phyloP scores from a whole-genome alignment of 2,113 vertebrate species.

The Sander lucioperca region DNA sequence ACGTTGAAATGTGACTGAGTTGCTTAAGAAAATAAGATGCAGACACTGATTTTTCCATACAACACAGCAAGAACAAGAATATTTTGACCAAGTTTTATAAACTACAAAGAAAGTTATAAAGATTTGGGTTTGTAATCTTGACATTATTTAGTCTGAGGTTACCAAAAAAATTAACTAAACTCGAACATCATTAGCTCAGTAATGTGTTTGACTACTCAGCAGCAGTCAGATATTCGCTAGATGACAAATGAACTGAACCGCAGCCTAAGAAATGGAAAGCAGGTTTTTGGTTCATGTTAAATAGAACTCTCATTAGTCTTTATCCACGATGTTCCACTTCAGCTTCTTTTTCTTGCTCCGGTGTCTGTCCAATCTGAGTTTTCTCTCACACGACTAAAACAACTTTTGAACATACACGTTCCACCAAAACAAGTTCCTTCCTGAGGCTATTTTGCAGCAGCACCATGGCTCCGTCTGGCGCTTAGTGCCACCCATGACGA shows the following conservation, averaged over 20 bases:
- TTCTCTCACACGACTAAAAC: too few species aligned
- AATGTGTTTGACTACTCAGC: neutral
- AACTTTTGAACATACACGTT: too few species aligned
- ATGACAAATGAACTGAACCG: neutral
- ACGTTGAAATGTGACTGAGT: slow-evolving; percentile 23
- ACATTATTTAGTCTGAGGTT: neutral
- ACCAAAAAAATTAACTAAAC: too few species aligned
- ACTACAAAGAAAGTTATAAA: neutral
- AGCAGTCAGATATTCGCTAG: neutral
- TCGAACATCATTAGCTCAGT: neutral
- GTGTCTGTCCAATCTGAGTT: too few species aligned
- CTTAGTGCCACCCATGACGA: too few species aligned
- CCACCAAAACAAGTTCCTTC: too few species aligned
- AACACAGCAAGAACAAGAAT: neutral
- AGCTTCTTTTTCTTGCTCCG: too few species aligned
- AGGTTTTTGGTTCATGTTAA: neutral
- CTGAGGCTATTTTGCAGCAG: too few species aligned
- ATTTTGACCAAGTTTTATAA: neutral
- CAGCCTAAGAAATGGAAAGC: neutral
- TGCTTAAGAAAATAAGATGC: slow-evolving; percentile 18
- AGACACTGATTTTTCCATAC: slow-evolving; percentile 9
- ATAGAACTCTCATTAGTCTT: neutral
- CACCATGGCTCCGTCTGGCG: too few species aligned
- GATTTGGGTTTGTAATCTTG: neutral
- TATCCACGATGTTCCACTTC: too few species aligned